phyloP scores from a whole-genome alignment of 2,113 vertebrate genomes.

The Dasyurus viverrinus region DNA sequence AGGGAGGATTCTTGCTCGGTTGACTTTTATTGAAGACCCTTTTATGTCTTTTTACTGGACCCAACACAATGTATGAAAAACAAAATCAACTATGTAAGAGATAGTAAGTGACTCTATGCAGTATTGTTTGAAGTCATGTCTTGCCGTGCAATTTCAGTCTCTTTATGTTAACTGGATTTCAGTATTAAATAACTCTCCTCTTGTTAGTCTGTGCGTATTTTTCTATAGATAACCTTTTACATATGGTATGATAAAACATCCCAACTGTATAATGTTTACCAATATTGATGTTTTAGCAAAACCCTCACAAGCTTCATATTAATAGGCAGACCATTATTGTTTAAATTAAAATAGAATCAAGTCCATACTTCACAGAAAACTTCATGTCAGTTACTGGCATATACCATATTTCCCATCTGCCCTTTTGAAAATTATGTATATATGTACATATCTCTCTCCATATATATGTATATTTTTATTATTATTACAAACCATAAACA shows the following conservation, averaged over 20 bases:
- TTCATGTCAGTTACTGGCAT: conserved; percentile 14
- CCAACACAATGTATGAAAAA: conserved; percentile 31
- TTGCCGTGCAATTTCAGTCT: conserved; percentile 50
- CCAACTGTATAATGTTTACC: not conserved
- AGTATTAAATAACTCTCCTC: conserved; percentile 72
- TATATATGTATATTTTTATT: too few relatives aligned
- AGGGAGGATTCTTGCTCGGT: conserved; percentile 67
- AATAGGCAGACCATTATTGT: not conserved
- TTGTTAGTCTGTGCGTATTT: conserved; percentile 58
- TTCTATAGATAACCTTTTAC: not conserved
- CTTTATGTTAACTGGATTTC: conserved; percentile 57
- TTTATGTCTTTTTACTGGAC: conserved; percentile 56
- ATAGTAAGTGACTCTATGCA: conserved; percentile 61
- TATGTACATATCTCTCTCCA: not conserved
- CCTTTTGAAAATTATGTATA: not conserved
- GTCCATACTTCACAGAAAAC: not conserved
- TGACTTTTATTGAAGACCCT: conserved; percentile 62
- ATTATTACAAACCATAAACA: not conserved
- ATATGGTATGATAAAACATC: not conserved
- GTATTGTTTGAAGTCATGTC: conserved; percentile 50
- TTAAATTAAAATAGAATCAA: conserved; percentile 15
- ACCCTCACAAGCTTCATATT: conserved; percentile 12
- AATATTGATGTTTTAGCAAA: conserved; percentile 32
- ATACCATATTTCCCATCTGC: conserved; percentile 17
- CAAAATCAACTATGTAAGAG: conserved; percentile 41